Base-by-base conservation (phyloP, 2,113 vertebrate species). In the Petrocephalus zakoni region DNA sequence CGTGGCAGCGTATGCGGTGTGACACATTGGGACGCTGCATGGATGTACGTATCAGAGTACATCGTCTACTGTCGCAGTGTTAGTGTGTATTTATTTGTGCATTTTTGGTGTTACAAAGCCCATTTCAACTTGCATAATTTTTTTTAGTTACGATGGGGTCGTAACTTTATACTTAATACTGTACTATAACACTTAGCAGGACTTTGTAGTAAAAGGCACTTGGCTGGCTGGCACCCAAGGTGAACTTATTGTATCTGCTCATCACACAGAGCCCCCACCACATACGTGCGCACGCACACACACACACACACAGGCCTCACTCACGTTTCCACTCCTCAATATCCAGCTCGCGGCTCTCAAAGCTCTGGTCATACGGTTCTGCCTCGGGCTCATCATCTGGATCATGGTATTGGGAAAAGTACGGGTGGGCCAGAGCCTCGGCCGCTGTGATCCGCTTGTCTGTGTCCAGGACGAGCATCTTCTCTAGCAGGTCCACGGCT, bases 271-370 rank as follows among this genome's bases (percentile, higher is more conserved):
- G 17, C 81, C 42, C 81, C 81, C 46, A 2, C 42, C 21, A 0
- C 17, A 25, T 0, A 8, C 61, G 5, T 1, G 58, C 22, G 42
- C 58, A 2, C 58, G 5, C n/a, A n/a, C n/a, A n/a, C n/a, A 5
- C n/a, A 64, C 46, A 47, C 46, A 47, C 46, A 47, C 46, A 17
- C 61, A 22, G 61, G 19, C 15, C 37, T 46, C 15, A 95, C 97
- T 97, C 93, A 99, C 98, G 95, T 95, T 99, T 98, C 98, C 98
- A 99, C 89, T 99, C 98, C 55, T 99, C 97, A 46, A 99, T 99
- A 87, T 97, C 97, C 85, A 99, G 96, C 86, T 99, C 98, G 22
- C 97, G 95, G 94, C 98, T 99, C 91, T 99, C 98, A 58, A 99
- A 99, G 89, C 98, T 99, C 95, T 99, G 98, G 94, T 99, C 98